phyloP scores from a whole-genome alignment of 2,888 invertebrate genomes.

The Tethea ocularis region DNA sequence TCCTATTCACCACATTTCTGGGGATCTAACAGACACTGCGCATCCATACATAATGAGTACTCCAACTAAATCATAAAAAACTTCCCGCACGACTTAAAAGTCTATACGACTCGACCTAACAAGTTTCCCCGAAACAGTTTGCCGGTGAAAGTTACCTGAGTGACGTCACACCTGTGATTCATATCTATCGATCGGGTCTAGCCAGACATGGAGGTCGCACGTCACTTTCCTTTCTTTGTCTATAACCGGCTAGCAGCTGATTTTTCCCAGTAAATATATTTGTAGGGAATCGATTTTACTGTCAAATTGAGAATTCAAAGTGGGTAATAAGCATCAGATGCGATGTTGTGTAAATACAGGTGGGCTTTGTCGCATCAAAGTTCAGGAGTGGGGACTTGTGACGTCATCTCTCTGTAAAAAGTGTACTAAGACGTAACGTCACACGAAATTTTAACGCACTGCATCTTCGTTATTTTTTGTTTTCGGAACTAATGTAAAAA shows the following conservation, averaged over 20 bases:
- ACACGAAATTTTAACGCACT: too few relatives aligned
- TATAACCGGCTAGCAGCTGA: neutral
- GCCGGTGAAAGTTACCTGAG: conserved; percentile 19
- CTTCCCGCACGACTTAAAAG: neutral
- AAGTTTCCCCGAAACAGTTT: conserved; percentile 10
- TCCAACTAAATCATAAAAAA: neutral
- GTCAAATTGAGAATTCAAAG: neutral
- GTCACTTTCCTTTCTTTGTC: conserved; percentile 11
- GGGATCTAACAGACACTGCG: neutral
- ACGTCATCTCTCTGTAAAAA: too few relatives aligned
- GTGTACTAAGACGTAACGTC: too few relatives aligned
- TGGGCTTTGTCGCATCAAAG: too few relatives aligned
- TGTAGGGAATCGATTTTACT: neutral
- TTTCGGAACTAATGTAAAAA: too few relatives aligned
- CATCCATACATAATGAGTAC: neutral
- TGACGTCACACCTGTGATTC: conserved; percentile 23
- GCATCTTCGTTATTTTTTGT: too few relatives aligned
- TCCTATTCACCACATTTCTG: neutral
- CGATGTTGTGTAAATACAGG: neutral
- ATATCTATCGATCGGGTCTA: conserved; percentile 26
- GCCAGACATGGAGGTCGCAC: conserved; percentile 18
- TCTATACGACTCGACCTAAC: neutral
- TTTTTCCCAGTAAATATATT: neutral
- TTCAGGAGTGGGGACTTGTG: too few relatives aligned
- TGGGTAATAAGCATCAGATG: too few relatives aligned